Evolutionary conservation across 2,113 vertebrate species (phyloP).

Genomic region (Bagarius yarrelli): DNA sequence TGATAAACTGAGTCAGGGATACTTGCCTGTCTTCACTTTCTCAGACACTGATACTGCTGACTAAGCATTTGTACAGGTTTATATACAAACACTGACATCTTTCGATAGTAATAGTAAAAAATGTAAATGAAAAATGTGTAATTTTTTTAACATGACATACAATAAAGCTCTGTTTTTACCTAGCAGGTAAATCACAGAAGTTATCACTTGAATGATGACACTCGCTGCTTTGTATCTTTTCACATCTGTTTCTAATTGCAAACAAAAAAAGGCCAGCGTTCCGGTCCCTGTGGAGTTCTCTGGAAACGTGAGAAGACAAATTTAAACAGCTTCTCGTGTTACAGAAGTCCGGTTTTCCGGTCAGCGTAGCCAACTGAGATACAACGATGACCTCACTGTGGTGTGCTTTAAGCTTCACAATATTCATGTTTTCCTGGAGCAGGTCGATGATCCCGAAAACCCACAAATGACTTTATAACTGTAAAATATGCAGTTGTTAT

Average conservation of each 20-base stretch:
- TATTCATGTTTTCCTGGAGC: not conserved
- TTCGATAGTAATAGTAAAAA: not conserved
- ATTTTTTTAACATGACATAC: not conserved
- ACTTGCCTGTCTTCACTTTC: not conserved
- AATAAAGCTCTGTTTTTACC: constrained; percentile 1
- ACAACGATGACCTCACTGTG: constrained; percentile 7
- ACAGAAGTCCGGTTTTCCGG: constrained; percentile 56
- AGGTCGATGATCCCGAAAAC: not conserved
- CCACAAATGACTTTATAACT: not conserved
- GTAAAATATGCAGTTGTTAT: not conserved
- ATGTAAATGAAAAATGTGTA: no score
- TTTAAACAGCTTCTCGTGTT: constrained; percentile 66
- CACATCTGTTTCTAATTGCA: constrained; percentile 77
- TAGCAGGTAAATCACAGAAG: not conserved
- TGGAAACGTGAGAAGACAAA: constrained; percentile 59
- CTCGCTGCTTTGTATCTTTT: constrained; percentile 65
- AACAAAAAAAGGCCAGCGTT: constrained; percentile 72
- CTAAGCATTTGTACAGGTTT: not conserved
- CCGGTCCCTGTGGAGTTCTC: constrained; percentile 55
- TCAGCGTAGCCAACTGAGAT: constrained; percentile 49
- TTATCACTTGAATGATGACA: constrained; percentile 71
- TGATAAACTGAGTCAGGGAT: not conserved
- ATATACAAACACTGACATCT: not conserved
- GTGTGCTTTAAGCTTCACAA: not conserved
- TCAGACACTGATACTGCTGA: not conserved